phyloP scores from a whole-genome alignment of 2,797 vertebrate genomes.

The Myiothlypis chrysogaster region DNA sequence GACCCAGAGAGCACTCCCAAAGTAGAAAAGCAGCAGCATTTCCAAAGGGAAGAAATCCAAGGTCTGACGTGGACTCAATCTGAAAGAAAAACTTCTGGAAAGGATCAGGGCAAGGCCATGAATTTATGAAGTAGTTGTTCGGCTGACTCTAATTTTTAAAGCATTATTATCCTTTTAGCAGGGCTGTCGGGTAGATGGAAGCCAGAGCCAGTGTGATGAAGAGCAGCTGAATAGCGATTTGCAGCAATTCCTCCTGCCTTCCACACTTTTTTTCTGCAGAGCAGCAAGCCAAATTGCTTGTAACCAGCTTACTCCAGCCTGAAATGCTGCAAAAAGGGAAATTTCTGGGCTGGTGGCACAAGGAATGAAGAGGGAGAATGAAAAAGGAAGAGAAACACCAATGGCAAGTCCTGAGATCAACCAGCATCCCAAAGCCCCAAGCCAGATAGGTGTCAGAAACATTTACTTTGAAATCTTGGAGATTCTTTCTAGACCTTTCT shows the following conservation, averaged over 20 bases:
- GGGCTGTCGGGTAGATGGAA: slow-evolving; percentile 57
- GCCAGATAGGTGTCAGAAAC: rapidly evolving
- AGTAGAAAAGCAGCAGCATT: not conserved
- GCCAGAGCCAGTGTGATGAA: slow-evolving; percentile 40
- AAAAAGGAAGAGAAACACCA: not conserved
- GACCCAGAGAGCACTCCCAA: not conserved
- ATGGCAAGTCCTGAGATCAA: not conserved
- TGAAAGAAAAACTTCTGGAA: slow-evolving; percentile 62
- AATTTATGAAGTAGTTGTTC: slow-evolving; percentile 60
- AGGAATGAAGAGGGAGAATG: not conserved
- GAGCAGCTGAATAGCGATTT: slow-evolving; percentile 48
- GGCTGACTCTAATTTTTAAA: slow-evolving; percentile 67
- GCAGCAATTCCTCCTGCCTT: slow-evolving; percentile 34
- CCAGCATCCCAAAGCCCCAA: not conserved
- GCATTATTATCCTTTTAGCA: slow-evolving; percentile 65
- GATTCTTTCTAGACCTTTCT: not conserved
- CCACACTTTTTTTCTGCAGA: not conserved
- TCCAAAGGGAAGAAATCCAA: slow-evolving; percentile 22
- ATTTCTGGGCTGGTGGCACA: not conserved
- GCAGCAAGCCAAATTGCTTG: not conserved
- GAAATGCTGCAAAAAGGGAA: not conserved
- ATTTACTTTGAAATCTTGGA: not conserved
- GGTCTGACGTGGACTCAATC: not conserved
- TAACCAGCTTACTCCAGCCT: not conserved
- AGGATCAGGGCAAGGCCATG: slow-evolving; percentile 57